Evolutionary conservation across 2,113 vertebrate genomes (phyloP), one percentile per base, ranked within the genome.

Genomic region (Thunnus maccoyii): DNA sequence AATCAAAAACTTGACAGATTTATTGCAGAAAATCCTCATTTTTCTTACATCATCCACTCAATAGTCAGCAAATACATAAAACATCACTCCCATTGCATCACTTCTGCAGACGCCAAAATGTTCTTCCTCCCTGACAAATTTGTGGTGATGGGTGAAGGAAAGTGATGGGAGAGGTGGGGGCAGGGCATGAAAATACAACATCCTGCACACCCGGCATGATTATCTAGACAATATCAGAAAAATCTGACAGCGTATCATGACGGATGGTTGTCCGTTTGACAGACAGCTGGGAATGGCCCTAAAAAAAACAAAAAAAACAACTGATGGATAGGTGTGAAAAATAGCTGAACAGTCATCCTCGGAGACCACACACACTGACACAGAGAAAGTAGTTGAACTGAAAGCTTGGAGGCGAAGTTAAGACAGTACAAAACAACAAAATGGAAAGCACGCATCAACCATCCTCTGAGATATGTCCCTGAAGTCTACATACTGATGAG

Each of bases 211-310:
- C 65, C 77, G 63, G 62, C 25, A 60, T 69, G 78, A 84, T 88
- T 87, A 86, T 63, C 72, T 61, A 18, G 48, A 66, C 64, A 80
- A 75, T 83, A 85, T 62, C 20, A 60, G 25, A 67, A 55, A 75
- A 68, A 32, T 63, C 0, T 83, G 84, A 84, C 82, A 72, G 84
- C 16, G 6, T 17, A 17, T 44, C 50, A 9, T 73, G 83, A 78
- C 78, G 80, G 70, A 58, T 61, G 77, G 75, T 18, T 83, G 63
- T 88, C 62, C 22, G 67, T 50, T 63, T 87, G 87, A 90, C 48
- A 89, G 91, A 86, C 87, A 69, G 65, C 64, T 71, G 77, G 52
- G 65, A 70, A 76, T 65, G 63, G 62, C 44, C 54, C 14, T 47
- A 5, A 27, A 55, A 64, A 78, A 71, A 22, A 22, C 22, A 22